Conservation (phyloP, 2,113 vertebrate species). For the Archilochus colubris region DNA sequence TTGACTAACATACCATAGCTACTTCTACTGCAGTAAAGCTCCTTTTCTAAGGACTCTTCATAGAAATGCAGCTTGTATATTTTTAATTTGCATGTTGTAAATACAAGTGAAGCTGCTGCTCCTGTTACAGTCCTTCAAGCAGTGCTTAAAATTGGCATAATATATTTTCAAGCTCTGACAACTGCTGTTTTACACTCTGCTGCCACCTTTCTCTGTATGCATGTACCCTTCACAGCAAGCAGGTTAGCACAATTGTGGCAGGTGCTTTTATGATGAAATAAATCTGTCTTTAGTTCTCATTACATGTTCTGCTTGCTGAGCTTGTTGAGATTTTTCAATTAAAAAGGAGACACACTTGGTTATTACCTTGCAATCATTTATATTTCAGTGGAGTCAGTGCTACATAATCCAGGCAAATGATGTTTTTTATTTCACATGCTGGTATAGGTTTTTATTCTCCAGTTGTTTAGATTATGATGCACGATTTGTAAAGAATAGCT, state of each 20-base stretch:
- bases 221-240: neutral
- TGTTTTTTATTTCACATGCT: neutral
- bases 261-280: slow-evolving; percentile 33
- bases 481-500: neutral
- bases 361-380: neutral
- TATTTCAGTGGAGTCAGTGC: neutral
- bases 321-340: slow-evolving; percentile 10
- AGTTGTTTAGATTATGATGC: neutral
- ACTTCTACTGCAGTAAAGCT: neutral
- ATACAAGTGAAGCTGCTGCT: neutral
- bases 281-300: slow-evolving; percentile 22
- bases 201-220: neutral
- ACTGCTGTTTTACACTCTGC: slow-evolving; percentile 5
- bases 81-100: neutral
- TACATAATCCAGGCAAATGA: neutral
- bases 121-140: neutral
- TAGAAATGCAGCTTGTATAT: neutral
- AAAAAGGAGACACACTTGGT: neutral
- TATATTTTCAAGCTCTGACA: slow-evolving; percentile 1
- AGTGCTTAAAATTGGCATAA: neutral
- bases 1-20: neutral
- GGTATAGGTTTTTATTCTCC: neutral
- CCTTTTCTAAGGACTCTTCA: neutral
- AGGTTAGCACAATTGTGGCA: neutral
- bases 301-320: slow-evolving; percentile 19